Evolutionary conservation across 2,797 vertebrate species (phyloP).

Genomic region (Neosilurus hyrtlii): DNA sequence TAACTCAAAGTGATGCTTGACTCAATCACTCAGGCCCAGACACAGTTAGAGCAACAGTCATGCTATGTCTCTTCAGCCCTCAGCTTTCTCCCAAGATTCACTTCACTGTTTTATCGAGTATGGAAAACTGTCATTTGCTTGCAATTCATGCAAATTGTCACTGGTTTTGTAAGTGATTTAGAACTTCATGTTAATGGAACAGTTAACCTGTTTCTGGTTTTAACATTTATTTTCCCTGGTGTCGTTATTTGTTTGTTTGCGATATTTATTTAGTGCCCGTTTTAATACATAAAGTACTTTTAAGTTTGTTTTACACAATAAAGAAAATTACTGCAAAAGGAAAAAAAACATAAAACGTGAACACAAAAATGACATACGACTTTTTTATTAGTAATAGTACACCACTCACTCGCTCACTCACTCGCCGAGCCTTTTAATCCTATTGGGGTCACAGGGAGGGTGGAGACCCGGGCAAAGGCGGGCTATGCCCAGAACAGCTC

Average conservation of each 20-base stretch:
- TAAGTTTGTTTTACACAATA: too few species aligned
- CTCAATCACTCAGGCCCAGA: conserved; percentile 26
- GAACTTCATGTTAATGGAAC: neutral
- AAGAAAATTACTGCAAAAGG: too few species aligned
- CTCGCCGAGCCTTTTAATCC: too few species aligned
- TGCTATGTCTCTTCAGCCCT: neutral
- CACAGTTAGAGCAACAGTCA: conserved; percentile 2
- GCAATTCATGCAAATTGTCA: conserved; percentile 24
- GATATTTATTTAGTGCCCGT: too few species aligned
- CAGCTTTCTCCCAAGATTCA: neutral
- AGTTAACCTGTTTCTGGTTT: neutral
- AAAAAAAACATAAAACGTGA: too few species aligned
- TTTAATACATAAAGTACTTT: too few species aligned
- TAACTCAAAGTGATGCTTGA: conserved; percentile 29
- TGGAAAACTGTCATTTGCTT: neutral
- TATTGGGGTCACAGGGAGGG: too few species aligned
- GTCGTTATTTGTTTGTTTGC: neutral
- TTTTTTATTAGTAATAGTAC: too few species aligned
- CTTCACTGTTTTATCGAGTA: neutral
- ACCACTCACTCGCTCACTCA: too few species aligned
- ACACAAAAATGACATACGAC: too few species aligned
- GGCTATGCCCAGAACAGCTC: too few species aligned
- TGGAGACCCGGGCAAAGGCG: too few species aligned
- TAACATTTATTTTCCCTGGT: conserved; percentile 4
- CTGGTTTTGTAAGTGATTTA: neutral